phyloP scores from a whole-genome alignment of 2,888 invertebrate species.

The Drosophila affinis region DNA sequence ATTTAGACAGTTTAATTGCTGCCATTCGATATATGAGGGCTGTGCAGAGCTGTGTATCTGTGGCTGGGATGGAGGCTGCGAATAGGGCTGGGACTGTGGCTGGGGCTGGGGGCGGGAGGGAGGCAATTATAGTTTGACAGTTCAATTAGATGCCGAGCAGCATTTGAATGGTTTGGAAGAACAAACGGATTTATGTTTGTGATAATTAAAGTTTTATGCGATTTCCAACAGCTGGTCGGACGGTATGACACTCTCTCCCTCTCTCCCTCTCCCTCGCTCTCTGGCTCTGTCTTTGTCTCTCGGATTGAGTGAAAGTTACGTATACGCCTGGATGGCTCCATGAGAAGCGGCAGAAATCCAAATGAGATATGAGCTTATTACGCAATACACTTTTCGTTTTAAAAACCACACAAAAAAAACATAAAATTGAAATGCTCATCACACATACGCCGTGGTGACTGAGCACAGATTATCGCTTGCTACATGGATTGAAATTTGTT shows the following conservation, averaged over 20 bases:
- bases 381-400: neutral
- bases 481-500: neutral
- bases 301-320: constrained; percentile 5
- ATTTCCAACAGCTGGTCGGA: neutral
- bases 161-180: constrained; percentile 14
- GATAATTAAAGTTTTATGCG: constrained; percentile 13
- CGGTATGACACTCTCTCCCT: neutral
- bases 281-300: neutral
- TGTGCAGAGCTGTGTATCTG: neutral
- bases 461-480: neutral
- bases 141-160: constrained; percentile 29
- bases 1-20: constrained; percentile 47
- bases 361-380: neutral
- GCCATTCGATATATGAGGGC: constrained; percentile 1
- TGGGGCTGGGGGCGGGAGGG: neutral
- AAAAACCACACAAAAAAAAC: too few relatives aligned
- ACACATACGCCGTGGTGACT: neutral
- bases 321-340: constrained; percentile 12
- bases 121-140: constrained; percentile 43
- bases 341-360: neutral
- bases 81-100: neutral
- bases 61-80: neutral
- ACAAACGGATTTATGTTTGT: constrained; percentile 16
- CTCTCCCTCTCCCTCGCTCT: too few relatives aligned
- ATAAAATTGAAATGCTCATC: neutral